Evolutionary conservation across 2,888 invertebrate genomes (phyloP).

Genomic region (Sinelater perroti): DNA sequence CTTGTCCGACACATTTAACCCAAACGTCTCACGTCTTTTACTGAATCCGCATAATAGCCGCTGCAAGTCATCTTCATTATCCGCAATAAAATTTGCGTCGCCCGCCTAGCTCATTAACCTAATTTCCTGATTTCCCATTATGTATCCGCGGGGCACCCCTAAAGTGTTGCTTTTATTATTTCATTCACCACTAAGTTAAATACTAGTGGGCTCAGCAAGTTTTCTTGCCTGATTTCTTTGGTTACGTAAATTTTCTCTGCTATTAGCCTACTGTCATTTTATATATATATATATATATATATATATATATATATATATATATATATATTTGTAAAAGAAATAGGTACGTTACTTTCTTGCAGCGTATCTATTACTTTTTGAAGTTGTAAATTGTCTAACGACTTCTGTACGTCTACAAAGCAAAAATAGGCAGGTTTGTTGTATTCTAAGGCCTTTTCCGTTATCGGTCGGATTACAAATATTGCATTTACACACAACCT

Average conservation of each 20-base stretch:
- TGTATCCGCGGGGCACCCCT: constrained; percentile 1
- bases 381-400: constrained; percentile 3
- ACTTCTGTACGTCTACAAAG: constrained; percentile 1
- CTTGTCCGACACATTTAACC: constrained; percentile 6
- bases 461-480: neutral
- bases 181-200: neutral
- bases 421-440: constrained; percentile 1
- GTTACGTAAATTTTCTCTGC: neutral
- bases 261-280: neutral
- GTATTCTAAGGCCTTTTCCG: neutral
- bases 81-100: constrained; percentile 15
- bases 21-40: constrained; percentile 10
- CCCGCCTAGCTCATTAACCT: constrained; percentile 5
- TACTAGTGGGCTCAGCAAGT: too few species aligned
- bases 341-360: constrained; percentile 1
- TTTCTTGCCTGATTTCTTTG: constrained; percentile 6
- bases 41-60: constrained; percentile 5
- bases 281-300: neutral
- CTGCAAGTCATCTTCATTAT: constrained; percentile 12
- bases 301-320: too few species aligned
- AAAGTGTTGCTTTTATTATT: constrained; percentile 6
- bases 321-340: too few species aligned
- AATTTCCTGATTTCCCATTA: constrained; percentile 8
- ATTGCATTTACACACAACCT: constrained; percentile 1
- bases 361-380: constrained; percentile 1